Evolutionary conservation across 2,888 invertebrate species (phyloP).

Genomic region (Netelia fuscicornis): DNA sequence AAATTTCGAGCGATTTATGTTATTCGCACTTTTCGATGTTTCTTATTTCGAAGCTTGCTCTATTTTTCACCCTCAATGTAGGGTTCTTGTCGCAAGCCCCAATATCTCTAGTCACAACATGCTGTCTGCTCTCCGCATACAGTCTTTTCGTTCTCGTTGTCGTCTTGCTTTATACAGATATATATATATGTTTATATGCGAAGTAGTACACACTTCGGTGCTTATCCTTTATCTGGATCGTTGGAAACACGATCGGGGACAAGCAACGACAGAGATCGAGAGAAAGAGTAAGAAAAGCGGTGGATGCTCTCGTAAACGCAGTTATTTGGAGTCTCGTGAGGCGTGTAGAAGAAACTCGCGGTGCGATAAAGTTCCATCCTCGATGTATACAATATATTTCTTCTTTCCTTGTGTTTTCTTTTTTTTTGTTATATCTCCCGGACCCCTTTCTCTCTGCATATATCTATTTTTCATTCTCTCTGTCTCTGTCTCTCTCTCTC

Average conservation of each 20-base stretch:
- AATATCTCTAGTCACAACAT: background rate
- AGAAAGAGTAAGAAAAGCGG: background rate
- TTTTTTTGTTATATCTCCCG: too few species aligned
- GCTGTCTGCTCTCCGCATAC: background rate
- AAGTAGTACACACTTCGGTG: background rate
- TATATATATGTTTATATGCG: background rate
- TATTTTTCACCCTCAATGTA: background rate
- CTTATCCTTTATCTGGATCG: conserved; percentile 41
- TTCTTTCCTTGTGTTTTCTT: background rate
- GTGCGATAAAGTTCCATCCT: conserved; percentile 49
- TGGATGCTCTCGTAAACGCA: conserved; percentile 42
- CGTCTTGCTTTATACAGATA: background rate
- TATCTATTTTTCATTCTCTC: conserved; percentile 10
- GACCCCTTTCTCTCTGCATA: conserved; percentile 17
- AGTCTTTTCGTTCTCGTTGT: background rate
- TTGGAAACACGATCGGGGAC: conserved; percentile 40
- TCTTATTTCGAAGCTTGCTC: background rate
- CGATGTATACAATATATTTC: conserved; percentile 8
- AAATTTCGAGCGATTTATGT: too few species aligned
- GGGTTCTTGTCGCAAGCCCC: background rate
- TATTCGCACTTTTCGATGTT: too few species aligned
- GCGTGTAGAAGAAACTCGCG: conserved; percentile 8
- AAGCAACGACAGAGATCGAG: conserved; percentile 18
- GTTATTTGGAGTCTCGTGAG: conserved; percentile 49
- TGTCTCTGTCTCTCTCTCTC: background rate